Conservation (phyloP, 2,888 invertebrate species). For the Drosophila flavopinicola region DNA sequence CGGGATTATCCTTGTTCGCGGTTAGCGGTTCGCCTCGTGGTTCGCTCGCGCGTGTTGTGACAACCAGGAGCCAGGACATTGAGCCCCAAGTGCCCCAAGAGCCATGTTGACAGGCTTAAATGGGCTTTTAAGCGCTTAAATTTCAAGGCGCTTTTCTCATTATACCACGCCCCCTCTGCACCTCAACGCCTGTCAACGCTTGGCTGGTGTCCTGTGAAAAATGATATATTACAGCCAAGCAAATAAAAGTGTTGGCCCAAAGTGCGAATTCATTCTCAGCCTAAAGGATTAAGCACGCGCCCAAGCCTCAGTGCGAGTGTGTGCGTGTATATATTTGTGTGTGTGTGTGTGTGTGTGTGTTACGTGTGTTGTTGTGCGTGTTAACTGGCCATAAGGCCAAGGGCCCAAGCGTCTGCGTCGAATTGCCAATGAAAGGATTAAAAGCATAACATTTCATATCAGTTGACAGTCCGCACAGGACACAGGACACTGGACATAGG, state of each 20-base stretch:
- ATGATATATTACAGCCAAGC: slow-evolving; percentile 50
- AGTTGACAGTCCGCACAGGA: slow-evolving; percentile 44
- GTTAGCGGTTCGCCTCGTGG: slow-evolving; percentile 30
- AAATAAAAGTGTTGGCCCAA: slow-evolving; percentile 47
- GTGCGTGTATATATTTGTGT: slow-evolving; percentile 1
- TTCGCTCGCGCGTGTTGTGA: slow-evolving; percentile 38
- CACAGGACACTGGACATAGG: slow-evolving; percentile 1
- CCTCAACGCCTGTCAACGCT: slow-evolving; percentile 18
- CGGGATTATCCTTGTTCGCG: slow-evolving; percentile 28
- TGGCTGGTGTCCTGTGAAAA: slow-evolving; percentile 40
- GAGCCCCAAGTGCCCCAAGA: slow-evolving; percentile 27
- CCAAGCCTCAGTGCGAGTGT: slow-evolving; percentile 1
- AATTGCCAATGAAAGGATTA: slow-evolving; percentile 63
- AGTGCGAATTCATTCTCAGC: slow-evolving; percentile 51
- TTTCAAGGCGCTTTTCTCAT: slow-evolving; percentile 60
- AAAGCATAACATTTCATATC: slow-evolving; percentile 67
- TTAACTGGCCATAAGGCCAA: slow-evolving; percentile 53
- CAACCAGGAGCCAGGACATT: slow-evolving; percentile 23
- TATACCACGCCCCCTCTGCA: slow-evolving; percentile 14
- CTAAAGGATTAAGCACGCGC: slow-evolving; percentile 49
- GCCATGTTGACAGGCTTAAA: slow-evolving; percentile 62
- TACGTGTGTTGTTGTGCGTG: slow-evolving; percentile 40
- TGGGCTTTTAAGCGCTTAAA: slow-evolving; percentile 59
- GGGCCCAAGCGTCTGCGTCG: slow-evolving; percentile 34
- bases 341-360: slow-evolving; percentile 14